Evolutionary conservation across 2,797 vertebrate genomes (phyloP).

Genomic region (Esox masquinongy): DNA sequence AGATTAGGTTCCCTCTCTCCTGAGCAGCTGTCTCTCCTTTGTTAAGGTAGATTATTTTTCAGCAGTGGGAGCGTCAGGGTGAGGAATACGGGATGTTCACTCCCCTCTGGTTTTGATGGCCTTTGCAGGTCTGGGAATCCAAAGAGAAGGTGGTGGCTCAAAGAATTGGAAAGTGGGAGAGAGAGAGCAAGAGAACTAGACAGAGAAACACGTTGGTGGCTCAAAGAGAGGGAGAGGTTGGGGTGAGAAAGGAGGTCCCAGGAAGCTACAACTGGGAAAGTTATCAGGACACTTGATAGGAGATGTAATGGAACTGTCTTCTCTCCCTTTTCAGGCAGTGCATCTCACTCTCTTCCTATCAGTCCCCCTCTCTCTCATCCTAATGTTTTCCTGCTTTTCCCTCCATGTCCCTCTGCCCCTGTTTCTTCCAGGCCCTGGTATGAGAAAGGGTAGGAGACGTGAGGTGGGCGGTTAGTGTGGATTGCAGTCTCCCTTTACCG

Average conservation of each 20-base stretch:
- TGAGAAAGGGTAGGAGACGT: conserved; percentile 10
- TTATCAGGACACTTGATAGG: conserved; percentile 54
- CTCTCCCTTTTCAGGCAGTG: conserved; percentile 9
- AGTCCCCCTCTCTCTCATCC: conserved; percentile 12
- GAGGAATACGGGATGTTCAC: conserved; percentile 44
- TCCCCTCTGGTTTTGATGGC: conserved; percentile 61
- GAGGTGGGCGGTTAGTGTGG: conserved; percentile 41
- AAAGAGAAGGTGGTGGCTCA: conserved; percentile 15
- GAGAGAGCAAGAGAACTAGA: not conserved
- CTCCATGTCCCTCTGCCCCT: not conserved
- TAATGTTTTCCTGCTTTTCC: not conserved
- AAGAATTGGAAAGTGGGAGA: conserved; percentile 16
- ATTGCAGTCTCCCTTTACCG: conserved; percentile 45
- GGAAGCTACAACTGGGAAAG: conserved; percentile 55
- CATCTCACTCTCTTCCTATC: conserved; percentile 11
- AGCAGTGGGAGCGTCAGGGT: conserved; percentile 29
- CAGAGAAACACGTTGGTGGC: not conserved
- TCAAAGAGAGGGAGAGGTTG: not conserved
- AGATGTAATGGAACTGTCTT: conserved; percentile 43
- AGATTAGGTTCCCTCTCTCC: conserved; percentile 41
- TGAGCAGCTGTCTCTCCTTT: conserved; percentile 63
- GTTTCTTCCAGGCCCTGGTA: not conserved
- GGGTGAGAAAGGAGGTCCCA: conserved; percentile 16
- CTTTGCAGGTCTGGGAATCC: conserved; percentile 68
- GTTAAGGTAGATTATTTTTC: conserved; percentile 63